A percentile compares a stretch with the other conserved stretches of the same genome.
Conservation (phyloP, 2,797 vertebrate genomes). For the Urosaurus nigricauda region DNA sequence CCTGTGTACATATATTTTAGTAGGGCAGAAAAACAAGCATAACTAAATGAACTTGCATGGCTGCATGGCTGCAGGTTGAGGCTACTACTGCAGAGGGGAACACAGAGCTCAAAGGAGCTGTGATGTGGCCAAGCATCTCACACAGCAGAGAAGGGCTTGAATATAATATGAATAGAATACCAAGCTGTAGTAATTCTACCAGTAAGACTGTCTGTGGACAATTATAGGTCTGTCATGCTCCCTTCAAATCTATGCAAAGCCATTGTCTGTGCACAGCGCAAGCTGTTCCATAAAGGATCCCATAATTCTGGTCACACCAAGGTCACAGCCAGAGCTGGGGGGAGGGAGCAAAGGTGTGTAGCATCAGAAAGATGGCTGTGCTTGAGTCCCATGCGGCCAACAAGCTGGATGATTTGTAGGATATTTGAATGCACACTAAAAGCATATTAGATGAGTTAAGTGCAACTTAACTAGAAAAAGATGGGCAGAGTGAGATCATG, state of each 20-base stretch:
- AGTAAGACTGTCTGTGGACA: neutral
- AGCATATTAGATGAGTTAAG: slow-evolving; percentile 31
- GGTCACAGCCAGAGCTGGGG: neutral
- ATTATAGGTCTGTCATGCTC: neutral
- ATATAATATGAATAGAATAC: neutral
- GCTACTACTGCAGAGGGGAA: neutral
- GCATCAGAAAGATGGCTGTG: slow-evolving; percentile 1
- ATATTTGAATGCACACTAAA: slow-evolving; percentile 24
- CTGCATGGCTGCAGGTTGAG: neutral
- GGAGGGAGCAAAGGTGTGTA: neutral
- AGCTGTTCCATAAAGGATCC: neutral
- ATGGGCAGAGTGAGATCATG: slow-evolving; percentile 20
- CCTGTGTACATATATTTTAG: neutral
- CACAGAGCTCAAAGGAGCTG: neutral
- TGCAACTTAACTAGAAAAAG: slow-evolving; percentile 29
- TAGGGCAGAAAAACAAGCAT: neutral
- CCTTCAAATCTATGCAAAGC: slow-evolving; percentile 1
- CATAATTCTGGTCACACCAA: neutral
- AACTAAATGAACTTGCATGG: no score
- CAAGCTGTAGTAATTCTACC: neutral
- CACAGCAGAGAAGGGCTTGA: neutral
- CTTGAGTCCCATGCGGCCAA: slow-evolving; percentile 10
- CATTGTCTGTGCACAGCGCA: neutral
- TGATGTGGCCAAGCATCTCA: neutral
- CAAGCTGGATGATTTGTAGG: slow-evolving; percentile 19